Evolutionary conservation across 1,140 invertebrate genomes (phyloP).

Genomic region (Musca domestica): DNA sequence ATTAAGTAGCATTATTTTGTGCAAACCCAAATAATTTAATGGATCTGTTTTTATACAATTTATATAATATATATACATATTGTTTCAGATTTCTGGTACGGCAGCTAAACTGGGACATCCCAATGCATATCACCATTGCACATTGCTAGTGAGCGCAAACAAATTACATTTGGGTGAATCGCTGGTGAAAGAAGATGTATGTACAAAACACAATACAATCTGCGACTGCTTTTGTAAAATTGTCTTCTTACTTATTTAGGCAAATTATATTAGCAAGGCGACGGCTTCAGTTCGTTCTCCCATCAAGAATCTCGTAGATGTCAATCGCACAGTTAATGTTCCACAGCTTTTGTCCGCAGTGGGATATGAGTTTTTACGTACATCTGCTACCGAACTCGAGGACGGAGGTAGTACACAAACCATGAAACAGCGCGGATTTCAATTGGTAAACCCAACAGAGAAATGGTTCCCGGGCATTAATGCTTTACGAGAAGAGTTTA

Average conservation of each 20-base stretch:
- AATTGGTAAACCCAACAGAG: constrained; percentile 82
- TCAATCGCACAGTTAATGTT: constrained; percentile 68
- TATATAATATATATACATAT: no score
- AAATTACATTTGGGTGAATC: constrained; percentile 67
- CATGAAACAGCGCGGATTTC: constrained; percentile 73
- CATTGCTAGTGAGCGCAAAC: constrained; percentile 81
- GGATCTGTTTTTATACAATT: no score
- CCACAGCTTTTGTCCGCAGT: constrained; percentile 69
- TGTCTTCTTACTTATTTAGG: constrained; percentile 19
- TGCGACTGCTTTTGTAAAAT: neutral
- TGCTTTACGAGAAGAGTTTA: constrained; percentile 64
- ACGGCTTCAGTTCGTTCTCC: constrained; percentile 76
- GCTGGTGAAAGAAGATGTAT: constrained; percentile 67
- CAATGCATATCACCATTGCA: constrained; percentile 93
- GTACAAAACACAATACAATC: no score
- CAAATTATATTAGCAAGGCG: constrained; percentile 71
- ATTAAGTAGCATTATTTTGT: no score
- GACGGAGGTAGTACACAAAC: constrained; percentile 69
- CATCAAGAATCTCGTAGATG: constrained; percentile 75
- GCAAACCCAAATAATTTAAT: no score
- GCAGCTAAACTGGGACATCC: constrained; percentile 83
- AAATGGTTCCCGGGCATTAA: constrained; percentile 80
- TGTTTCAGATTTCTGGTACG: constrained; percentile 77
- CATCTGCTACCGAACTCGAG: constrained; percentile 62
- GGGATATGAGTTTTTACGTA: constrained; percentile 80